A percentile compares a stretch with the other conserved stretches of the same genome.
phyloP scores from a whole-genome alignment of 2,888 invertebrate genomes.

The Aproaerema taeniolella region DNA sequence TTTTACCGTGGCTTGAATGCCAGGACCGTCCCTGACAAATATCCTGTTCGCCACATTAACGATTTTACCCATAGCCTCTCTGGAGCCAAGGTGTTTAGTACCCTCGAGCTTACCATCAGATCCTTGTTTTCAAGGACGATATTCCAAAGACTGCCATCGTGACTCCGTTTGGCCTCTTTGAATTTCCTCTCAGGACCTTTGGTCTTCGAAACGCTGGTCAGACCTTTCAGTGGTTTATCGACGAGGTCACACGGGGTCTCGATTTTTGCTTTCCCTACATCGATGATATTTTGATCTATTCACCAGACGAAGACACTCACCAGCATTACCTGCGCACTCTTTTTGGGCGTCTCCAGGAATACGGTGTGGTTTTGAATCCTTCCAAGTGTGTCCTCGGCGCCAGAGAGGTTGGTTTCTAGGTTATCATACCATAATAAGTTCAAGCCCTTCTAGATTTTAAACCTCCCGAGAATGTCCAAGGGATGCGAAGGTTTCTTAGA shows the following conservation, averaged over 20 bases:
- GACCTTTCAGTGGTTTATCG: constrained; percentile 42
- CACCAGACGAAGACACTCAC: constrained; percentile 16
- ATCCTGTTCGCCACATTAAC: constrained; percentile 34
- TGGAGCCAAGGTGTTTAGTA: constrained; percentile 29
- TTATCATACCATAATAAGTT: constrained; percentile 12
- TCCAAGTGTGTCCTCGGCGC: constrained; percentile 15
- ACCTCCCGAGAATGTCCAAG: not conserved
- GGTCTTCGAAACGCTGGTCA: constrained; percentile 47
- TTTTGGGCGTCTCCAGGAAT: constrained; percentile 14
- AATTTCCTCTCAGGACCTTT: constrained; percentile 36
- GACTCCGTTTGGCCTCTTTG: constrained; percentile 32
- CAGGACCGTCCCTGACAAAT: constrained; percentile 26
- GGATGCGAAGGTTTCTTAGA: not conserved
- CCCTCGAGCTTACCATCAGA: constrained; percentile 43
- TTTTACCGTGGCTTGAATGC: constrained; percentile 27
- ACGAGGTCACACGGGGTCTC: constrained; percentile 28
- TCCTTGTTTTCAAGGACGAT: constrained; percentile 35
- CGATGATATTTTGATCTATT: constrained; percentile 29
- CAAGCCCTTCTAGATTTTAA: not conserved
- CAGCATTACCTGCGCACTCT: constrained; percentile 23
- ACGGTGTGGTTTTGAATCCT: constrained; percentile 17
- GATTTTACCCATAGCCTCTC: constrained; percentile 29
- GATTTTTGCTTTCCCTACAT: constrained; percentile 37
- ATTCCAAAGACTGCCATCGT: constrained; percentile 20
- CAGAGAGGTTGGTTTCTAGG: constrained; percentile 26